Evolutionary conservation across 1,140 invertebrate genomes (phyloP).

Genomic region (Drosophila teissieri): DNA sequence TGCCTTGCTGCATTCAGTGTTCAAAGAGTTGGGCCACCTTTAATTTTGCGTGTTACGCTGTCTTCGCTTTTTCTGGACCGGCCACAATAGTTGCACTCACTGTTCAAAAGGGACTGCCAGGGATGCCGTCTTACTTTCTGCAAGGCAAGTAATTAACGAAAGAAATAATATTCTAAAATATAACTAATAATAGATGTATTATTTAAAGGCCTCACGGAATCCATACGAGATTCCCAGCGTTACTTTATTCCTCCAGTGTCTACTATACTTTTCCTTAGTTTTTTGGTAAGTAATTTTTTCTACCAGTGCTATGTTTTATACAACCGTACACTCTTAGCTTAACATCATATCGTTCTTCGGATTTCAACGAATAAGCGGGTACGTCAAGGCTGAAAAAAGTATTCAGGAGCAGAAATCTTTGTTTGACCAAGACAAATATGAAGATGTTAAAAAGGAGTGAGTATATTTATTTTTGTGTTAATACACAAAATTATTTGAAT

Average conservation of each 20-base stretch:
- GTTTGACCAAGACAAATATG: constrained; percentile 72
- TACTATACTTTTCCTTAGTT: constrained; percentile 65
- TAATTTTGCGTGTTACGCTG: constrained; percentile 61
- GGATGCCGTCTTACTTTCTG: constrained; percentile 82
- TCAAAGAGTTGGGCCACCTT: constrained; percentile 45
- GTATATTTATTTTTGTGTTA: constrained; percentile 3
- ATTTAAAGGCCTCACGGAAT: constrained; percentile 68
- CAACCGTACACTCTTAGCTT: constrained; percentile 21
- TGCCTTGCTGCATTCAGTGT: constrained; percentile 62
- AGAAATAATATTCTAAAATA: neutral
- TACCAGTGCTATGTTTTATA: neutral
- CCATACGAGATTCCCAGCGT: constrained; percentile 76
- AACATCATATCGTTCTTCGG: constrained; percentile 74
- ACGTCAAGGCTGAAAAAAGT: constrained; percentile 35
- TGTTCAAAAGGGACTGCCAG: constrained; percentile 72
- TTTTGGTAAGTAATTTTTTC: constrained; percentile 43
- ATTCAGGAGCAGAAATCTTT: neutral
- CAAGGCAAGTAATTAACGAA: constrained; percentile 27
- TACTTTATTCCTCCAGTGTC: constrained; percentile 83
- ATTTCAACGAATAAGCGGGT: constrained; percentile 71
- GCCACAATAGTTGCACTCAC: constrained; percentile 67
- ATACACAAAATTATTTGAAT: neutral
- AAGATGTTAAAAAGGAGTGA: constrained; percentile 82
- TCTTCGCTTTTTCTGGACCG: constrained; percentile 55
- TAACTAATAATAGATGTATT: too few species aligned